Conservation (phyloP, 2,888 invertebrate genomes). For the Xanthia icteritia region DNA sequence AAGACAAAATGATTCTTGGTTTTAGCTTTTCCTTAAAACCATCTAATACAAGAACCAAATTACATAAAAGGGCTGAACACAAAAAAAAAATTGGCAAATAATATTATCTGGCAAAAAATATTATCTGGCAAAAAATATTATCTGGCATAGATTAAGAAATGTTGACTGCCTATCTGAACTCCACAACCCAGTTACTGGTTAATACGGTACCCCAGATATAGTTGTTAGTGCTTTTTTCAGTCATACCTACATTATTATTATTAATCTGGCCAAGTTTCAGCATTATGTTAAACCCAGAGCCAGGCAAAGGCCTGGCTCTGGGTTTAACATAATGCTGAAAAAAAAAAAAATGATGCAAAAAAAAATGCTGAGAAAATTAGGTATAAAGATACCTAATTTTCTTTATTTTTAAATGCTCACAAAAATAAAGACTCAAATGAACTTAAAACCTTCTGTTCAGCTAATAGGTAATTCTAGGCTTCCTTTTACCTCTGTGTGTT, state of each 20-base stretch:
- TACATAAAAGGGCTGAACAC: too few relatives aligned
- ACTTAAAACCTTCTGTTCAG: constrained; percentile 26
- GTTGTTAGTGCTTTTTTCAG: not conserved
- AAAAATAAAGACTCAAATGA: constrained; percentile 2
- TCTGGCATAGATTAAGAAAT: not conserved
- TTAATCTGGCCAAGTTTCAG: not conserved
- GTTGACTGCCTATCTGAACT: not conserved
- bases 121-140: not conserved
- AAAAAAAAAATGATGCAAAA: too few relatives aligned
- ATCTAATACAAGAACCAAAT: not conserved
- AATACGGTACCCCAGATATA: not conserved
- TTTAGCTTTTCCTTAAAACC: not conserved
- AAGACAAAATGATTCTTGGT: not conserved
- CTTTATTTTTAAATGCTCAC: constrained; percentile 1
- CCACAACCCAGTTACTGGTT: too few relatives aligned
- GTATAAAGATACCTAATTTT: too few relatives aligned
- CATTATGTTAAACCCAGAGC: too few relatives aligned
- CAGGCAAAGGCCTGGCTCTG: too few relatives aligned
- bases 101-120: not conserved
- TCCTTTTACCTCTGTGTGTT: constrained; percentile 37
- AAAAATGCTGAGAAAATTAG: too few relatives aligned
- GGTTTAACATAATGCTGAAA: too few relatives aligned
- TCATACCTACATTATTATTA: not conserved
- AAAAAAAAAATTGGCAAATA: not conserved
- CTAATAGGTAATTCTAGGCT: constrained; percentile 44